A percentile compares a stretch with the other conserved stretches of the same genome.
phyloP scores from a whole-genome alignment of 1,140 invertebrate genomes.

The Drosophila tani region DNA sequence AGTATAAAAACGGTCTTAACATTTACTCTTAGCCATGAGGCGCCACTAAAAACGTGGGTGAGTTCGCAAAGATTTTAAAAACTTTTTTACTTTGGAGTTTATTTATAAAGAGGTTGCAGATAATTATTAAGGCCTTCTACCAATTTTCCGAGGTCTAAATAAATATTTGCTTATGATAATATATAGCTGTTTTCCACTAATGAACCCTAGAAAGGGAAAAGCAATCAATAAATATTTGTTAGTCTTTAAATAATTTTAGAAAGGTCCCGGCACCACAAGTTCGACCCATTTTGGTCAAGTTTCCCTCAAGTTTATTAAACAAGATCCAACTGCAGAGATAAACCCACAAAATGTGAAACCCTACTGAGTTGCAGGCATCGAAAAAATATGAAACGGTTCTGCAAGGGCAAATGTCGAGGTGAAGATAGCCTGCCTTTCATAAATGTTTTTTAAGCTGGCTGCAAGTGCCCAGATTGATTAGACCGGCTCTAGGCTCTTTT shows the following conservation, averaged over 20 bases:
- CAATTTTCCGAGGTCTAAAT: too few species aligned
- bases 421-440: slow-evolving; percentile 78
- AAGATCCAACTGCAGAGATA: slow-evolving; percentile 39
- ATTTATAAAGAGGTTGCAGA: too few species aligned
- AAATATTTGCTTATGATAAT: too few species aligned
- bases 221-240: neutral
- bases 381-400: slow-evolving; percentile 50
- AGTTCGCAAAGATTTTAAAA: neutral
- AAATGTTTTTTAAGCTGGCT: slow-evolving; percentile 30
- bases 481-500: slow-evolving; percentile 41
- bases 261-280: slow-evolving; percentile 18
- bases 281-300: slow-evolving; percentile 14
- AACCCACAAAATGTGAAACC: slow-evolving; percentile 30
- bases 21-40: slow-evolving; percentile 1
- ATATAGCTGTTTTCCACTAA: too few species aligned
- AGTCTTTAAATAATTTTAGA: slow-evolving; percentile 23
- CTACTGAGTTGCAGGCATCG: slow-evolving; percentile 31
- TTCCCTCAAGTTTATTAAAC: slow-evolving; percentile 6
- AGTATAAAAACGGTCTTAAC: slow-evolving; percentile 13
- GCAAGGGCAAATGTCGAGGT: slow-evolving; percentile 59
- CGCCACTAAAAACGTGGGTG: slow-evolving; percentile 2
- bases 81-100: too few species aligned
- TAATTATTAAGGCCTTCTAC: too few species aligned
- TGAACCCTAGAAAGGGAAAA: too few species aligned
- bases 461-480: slow-evolving; percentile 63